phyloP scores from a whole-genome alignment of 2,888 invertebrate species.

The Nephrotoma appendiculata region DNA sequence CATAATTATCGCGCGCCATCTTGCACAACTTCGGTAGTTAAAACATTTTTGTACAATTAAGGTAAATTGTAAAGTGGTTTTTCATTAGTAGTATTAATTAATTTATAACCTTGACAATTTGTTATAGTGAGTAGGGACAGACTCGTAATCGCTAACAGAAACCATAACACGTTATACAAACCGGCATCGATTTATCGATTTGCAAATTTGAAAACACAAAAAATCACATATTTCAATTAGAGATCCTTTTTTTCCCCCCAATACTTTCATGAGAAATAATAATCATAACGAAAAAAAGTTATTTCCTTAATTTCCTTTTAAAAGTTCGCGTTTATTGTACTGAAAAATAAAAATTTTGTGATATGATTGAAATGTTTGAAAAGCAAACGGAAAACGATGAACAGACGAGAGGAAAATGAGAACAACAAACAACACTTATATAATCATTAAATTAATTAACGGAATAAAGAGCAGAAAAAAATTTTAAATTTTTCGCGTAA shows the following conservation, averaged over 20 bases:
- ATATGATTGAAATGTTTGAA: neutral
- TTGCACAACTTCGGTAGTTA: too few relatives aligned
- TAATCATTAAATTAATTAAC: neutral
- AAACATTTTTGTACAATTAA: too few relatives aligned
- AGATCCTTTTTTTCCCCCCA: neutral
- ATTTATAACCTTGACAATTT: too few relatives aligned
- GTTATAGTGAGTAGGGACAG: too few relatives aligned
- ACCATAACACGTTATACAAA: neutral
- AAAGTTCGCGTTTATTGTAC: neutral
- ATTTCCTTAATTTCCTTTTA: neutral
- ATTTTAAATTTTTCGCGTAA: neutral
- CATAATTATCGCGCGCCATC: too few relatives aligned
- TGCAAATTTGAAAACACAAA: neutral
- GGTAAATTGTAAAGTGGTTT: too few relatives aligned
- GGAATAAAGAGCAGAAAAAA: neutral
- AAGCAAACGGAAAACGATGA: neutral
- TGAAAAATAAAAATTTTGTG: neutral
- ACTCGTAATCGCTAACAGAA: too few relatives aligned
- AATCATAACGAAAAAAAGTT: neutral
- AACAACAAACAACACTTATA: neutral
- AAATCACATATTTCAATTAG: neutral
- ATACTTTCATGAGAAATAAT: neutral
- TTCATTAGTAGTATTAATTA: too few relatives aligned
- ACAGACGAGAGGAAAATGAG: neutral
- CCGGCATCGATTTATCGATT: neutral